phyloP scores from a whole-genome alignment of 2,113 vertebrate genomes.

The Tringa solitaria region DNA sequence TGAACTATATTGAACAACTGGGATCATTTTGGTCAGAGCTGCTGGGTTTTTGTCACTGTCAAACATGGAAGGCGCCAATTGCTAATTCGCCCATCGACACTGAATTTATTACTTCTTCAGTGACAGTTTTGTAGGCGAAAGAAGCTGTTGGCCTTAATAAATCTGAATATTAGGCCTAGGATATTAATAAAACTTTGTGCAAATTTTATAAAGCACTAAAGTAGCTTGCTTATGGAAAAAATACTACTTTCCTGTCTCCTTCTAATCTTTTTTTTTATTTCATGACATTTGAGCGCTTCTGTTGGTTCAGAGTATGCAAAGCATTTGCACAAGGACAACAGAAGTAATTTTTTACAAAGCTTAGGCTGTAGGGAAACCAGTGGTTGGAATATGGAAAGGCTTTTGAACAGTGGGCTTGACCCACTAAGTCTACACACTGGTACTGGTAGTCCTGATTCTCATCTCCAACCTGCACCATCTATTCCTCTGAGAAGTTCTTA shows the following conservation, averaged over 20 bases:
- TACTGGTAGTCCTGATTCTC: background rate
- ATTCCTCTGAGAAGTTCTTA: background rate
- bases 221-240: background rate
- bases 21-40: background rate
- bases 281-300: background rate
- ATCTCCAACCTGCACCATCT: background rate
- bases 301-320: background rate
- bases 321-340: background rate
- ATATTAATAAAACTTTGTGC: background rate
- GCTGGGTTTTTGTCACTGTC: background rate
- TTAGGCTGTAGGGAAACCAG: background rate
- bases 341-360: background rate
- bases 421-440: background rate
- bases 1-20: background rate
- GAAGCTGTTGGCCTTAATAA: background rate
- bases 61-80: background rate
- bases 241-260: background rate
- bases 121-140: background rate
- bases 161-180: background rate
- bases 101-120: background rate
- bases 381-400: background rate
- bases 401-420: background rate
- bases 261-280: background rate
- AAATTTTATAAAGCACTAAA: background rate
- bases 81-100: background rate